Evolutionary conservation across 2,797 vertebrate species (phyloP).

Genomic region (Microtus californicus): DNA sequence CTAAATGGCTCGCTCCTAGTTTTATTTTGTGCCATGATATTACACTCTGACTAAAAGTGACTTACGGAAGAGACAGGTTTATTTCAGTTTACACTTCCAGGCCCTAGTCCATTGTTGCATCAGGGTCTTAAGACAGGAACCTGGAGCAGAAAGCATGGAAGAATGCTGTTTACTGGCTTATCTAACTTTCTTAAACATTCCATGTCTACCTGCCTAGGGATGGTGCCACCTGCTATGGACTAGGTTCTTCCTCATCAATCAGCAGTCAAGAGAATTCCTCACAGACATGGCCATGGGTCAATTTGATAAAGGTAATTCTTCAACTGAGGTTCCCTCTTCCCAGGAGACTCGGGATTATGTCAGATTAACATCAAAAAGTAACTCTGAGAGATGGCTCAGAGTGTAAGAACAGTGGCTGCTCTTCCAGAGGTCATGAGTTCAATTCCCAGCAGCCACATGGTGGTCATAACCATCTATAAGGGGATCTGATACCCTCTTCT

Average conservation of each 20-base stretch:
- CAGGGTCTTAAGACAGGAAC: background rate
- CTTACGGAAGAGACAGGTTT: background rate
- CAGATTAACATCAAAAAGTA: background rate
- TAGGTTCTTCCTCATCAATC: background rate
- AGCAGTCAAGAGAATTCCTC: background rate
- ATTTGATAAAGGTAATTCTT: background rate
- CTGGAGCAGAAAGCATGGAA: background rate
- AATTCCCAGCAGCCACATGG: background rate
- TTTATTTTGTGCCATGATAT: background rate
- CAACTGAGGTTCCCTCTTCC: background rate
- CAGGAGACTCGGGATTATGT: background rate
- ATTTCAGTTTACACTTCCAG: background rate
- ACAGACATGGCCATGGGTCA: background rate
- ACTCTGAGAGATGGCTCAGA: background rate
- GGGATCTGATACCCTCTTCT: background rate
- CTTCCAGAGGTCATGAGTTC: background rate
- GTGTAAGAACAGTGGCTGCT: background rate
- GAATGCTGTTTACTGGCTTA: background rate
- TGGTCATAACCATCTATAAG: background rate
- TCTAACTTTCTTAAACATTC: background rate
- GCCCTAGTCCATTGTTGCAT: background rate
- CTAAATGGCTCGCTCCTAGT: background rate
- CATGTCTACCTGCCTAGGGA: background rate
- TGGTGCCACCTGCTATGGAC: background rate
- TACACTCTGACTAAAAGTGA: background rate